Evolutionary conservation across 1,140 invertebrate species (phyloP), one percentile per base, ranked within the genome.

Genomic region (Brachionus rubens): DNA sequence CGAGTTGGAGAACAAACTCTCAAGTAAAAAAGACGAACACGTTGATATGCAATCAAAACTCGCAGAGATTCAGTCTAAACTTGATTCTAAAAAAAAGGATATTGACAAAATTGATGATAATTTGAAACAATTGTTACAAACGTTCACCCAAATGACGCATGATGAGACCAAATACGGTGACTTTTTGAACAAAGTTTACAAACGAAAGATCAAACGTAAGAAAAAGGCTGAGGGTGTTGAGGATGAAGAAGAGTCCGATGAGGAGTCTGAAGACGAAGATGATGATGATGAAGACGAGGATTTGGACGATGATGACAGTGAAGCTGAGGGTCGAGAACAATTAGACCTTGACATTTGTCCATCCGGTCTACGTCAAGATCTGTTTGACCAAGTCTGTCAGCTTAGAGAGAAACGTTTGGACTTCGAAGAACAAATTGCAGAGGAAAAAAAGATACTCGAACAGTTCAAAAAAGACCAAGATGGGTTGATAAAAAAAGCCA

Each of bases 321-420:
- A 85, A 76, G 76, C 75, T 2, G 81, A 80, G 47, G 50, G 48
- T 12, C 30, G 43, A n/a, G 76, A 59, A 47, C 81, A 81, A 46
- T 86, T 90, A 21, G 90, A 92, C 80, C 90, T 91, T 77, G 89
- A 87, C 80, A 83, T 90, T 19, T 92, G 91, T 80, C 91, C 91
- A 0, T 84, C 87, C 24, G 91, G 89, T 1, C 90, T 91, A 80
- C 90, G 91, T 56, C 86, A 85, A 72, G 86, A 78, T 12, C 75
- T 84, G 3, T 85, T 83, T 65, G 82, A 84, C 62, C 79, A 80
- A 50, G 81, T 83, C 0, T 83, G 81, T 77, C 79, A 80, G 26
- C 43, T 84, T 54, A 77, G 84, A 76, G 83, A 84, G 68, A 82
- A 83, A 77, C 76, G 82, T 19, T 56, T 84, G 47, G 82, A 83